These are phyloP conservation scores for Exocentrus adspersus DNA, from an alignment of 2,888 invertebrate genomes.

Conservation along the genomic window DNA sequence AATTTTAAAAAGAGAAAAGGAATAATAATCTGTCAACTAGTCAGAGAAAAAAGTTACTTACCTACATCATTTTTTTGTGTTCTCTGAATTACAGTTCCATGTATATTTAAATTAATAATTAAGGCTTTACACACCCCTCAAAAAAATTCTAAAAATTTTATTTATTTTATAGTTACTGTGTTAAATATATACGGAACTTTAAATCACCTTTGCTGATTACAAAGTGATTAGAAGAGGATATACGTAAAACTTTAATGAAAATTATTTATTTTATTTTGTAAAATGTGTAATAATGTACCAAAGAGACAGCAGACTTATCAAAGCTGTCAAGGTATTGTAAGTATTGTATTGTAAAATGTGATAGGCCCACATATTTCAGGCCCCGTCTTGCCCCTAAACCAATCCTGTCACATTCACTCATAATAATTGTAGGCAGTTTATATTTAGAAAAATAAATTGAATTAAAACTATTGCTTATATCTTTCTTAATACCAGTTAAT, in stretches of 20 bases:
- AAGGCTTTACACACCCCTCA: conserved; percentile 8
- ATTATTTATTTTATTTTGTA: conserved; percentile 57
- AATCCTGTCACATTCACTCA: conserved; percentile 65
- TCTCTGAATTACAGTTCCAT: conserved; percentile 46
- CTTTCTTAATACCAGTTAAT: background rate
- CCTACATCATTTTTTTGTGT: conserved; percentile 49
- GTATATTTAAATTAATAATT: conserved; percentile 31
- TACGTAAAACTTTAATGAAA: conserved; percentile 31
- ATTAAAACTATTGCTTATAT: conserved; percentile 1
- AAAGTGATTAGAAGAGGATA: conserved; percentile 43
- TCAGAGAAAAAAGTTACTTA: conserved; percentile 60
- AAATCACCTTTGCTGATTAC: conserved; percentile 37
- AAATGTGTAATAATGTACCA: conserved; percentile 66
- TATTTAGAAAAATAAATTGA: conserved; percentile 64
- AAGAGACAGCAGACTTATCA: conserved; percentile 61
- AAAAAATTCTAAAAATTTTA: conserved; percentile 11
- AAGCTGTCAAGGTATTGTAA: conserved; percentile 56
- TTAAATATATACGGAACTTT: conserved; percentile 39
- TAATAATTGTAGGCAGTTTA: conserved; percentile 65
- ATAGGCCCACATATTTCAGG: conserved; percentile 63
- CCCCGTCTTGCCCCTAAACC: conserved; percentile 61
- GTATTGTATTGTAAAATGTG: conserved; percentile 64
- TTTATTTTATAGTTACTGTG: conserved; percentile 12
- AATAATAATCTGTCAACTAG: conserved; percentile 56
- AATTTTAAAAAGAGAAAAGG: conserved; percentile 30